These are phyloP conservation scores for Helicoverpa armigera DNA, from an alignment of 1,140 invertebrate genomes.

Conservation along the genomic window DNA sequence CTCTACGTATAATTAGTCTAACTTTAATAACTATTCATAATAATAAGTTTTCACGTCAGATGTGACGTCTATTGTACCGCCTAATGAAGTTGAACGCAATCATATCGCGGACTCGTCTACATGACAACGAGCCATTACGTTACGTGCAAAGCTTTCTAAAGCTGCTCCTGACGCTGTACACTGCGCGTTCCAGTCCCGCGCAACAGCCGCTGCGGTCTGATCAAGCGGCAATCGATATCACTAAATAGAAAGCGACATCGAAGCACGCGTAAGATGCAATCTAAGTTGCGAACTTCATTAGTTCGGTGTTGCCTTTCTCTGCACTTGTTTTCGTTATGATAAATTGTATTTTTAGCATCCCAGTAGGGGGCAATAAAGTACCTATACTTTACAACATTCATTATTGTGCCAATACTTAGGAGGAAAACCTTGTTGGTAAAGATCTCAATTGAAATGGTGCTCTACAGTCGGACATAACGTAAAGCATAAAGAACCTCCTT, in stretches of 20 bases:
- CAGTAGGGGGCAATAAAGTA: no score
- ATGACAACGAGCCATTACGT: constrained; percentile 26
- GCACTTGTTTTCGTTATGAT: constrained; percentile 26
- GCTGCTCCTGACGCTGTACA: neutral
- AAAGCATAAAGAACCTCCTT: no score
- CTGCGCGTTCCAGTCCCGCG: neutral
- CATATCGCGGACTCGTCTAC: constrained; percentile 14
- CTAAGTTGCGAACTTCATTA: constrained; percentile 45
- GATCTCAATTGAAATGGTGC: no score
- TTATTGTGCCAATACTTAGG: no score
- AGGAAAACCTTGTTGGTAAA: no score
- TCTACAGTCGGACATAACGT: no score
- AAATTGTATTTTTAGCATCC: no score
- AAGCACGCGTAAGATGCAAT: constrained; percentile 54
- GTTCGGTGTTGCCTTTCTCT: constrained; percentile 51
- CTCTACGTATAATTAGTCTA: neutral
- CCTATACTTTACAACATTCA: no score
- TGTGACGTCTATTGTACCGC: neutral
- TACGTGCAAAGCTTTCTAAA: constrained; percentile 27
- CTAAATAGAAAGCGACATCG: constrained; percentile 51
- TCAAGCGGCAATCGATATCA: neutral
- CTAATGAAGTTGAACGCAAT: constrained; percentile 21
- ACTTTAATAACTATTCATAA: neutral
- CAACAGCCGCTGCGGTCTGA: neutral
- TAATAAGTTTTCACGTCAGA: neutral